These are phyloP conservation scores for Callospermophilus lateralis DNA, from an alignment of 2,113 vertebrate species.

Conservation along the genomic window DNA sequence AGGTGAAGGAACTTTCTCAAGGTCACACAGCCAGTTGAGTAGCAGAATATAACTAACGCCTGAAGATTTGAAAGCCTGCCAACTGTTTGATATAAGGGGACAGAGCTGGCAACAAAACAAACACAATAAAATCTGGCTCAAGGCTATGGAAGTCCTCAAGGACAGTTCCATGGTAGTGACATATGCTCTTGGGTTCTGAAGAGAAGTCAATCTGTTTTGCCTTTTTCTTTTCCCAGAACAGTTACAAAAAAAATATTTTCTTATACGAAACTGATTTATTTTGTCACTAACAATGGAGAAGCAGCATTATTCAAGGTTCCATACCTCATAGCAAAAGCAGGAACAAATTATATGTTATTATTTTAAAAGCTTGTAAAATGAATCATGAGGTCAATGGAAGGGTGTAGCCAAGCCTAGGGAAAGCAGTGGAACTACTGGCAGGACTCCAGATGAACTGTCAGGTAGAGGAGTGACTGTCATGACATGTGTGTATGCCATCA, in stretches of 20 bases:
- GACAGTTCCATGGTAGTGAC: not conserved
- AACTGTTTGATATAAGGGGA: not conserved
- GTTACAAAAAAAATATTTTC: slow-evolving; percentile 43
- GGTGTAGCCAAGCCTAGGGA: not conserved
- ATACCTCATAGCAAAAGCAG: not conserved
- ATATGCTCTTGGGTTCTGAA: not conserved
- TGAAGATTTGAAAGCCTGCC: not conserved
- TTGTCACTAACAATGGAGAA: slow-evolving; percentile 12
- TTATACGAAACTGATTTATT: slow-evolving; percentile 6
- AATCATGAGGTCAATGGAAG: not conserved
- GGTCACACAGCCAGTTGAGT: not conserved
- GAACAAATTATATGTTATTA: slow-evolving; percentile 6
- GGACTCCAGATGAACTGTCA: not conserved
- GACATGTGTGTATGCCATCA: accelerated
- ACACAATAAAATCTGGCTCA: not conserved
- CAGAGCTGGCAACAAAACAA: not conserved
- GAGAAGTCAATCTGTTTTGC: not conserved
- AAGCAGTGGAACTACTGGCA: not conserved
- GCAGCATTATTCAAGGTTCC: not conserved
- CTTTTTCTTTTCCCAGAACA: not conserved
- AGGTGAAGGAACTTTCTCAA: not conserved
- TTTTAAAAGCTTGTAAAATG: slow-evolving; percentile 43
- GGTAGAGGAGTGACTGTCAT: accelerated
- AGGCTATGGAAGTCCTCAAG: not conserved
- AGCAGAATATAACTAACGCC: not conserved